These are phyloP conservation scores for Caloenas nicobarica DNA, from an alignment of 2,113 vertebrate species.

Conservation along the genomic window DNA sequence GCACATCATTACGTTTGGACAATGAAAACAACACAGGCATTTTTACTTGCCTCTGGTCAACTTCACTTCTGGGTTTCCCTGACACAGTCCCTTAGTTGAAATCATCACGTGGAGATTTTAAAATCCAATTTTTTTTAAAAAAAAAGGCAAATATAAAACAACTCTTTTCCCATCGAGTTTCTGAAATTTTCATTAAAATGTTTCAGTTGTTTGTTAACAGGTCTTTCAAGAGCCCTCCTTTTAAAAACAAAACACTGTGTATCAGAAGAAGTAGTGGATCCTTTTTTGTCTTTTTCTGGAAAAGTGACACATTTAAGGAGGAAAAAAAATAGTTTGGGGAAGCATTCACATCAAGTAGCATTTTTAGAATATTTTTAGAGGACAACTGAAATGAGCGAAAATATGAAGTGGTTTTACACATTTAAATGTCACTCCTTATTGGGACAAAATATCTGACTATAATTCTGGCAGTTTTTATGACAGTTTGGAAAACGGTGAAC, in stretches of 20 bases:
- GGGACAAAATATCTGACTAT: not conserved
- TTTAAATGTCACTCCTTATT: not conserved
- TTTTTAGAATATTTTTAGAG: not conserved
- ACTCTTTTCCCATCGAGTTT: not conserved
- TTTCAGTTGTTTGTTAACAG: not conserved
- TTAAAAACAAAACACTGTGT: not conserved
- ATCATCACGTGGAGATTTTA: slow-evolving; percentile 26
- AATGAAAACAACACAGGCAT: slow-evolving; percentile 60
- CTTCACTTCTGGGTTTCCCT: slow-evolving; percentile 50
- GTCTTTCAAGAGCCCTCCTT: not conserved
- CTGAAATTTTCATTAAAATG: not conserved
- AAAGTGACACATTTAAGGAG: not conserved
- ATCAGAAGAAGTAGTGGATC: not conserved
- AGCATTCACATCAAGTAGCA: not conserved
- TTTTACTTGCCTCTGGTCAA: slow-evolving; percentile 58
- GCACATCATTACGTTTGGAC: slow-evolving; percentile 47
- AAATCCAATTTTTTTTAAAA: slow-evolving; percentile 29
- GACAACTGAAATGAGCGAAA: not conserved
- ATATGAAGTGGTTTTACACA: not conserved
- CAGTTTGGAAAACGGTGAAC: fast-evolving
- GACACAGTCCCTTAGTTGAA: not conserved
- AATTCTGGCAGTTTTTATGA: not conserved
- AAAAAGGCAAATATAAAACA: not conserved
- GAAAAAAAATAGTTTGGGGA: not conserved
- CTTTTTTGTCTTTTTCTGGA: not conserved